These are phyloP conservation scores for Pseudopipra pipra DNA, from an alignment of 2,113 vertebrate species.

Conservation along the genomic window DNA sequence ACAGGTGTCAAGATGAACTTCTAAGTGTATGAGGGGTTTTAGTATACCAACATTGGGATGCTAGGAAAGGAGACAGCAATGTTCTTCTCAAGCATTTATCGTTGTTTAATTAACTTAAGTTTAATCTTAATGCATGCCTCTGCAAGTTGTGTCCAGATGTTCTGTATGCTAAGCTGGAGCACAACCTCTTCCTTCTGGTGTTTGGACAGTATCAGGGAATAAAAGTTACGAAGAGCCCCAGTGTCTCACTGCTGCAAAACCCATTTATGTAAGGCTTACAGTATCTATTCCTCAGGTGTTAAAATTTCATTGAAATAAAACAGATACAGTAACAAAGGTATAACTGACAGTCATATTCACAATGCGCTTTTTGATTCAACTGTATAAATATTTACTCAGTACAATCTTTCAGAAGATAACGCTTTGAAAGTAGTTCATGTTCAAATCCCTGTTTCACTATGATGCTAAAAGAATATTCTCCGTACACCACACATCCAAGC, in stretches of 20 bases:
- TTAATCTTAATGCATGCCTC: neutral
- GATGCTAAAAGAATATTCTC: neutral
- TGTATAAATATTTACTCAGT: constrained; percentile 41
- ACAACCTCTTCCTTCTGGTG: neutral
- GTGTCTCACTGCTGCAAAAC: neutral
- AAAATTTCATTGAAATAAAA: neutral
- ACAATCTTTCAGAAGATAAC: constrained; percentile 4
- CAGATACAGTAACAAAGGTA: neutral
- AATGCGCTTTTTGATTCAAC: neutral
- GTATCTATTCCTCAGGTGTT: neutral
- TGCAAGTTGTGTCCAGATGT: neutral
- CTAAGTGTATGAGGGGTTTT: neutral
- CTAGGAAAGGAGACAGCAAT: neutral
- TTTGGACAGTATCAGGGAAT: neutral
- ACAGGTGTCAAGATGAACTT: neutral
- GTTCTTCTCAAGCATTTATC: neutral
- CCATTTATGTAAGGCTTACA: neutral
- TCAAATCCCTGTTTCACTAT: neutral
- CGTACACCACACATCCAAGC: neutral
- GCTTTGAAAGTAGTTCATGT: neutral
- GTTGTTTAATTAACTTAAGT: neutral
- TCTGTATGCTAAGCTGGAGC: neutral
- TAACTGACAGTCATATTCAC: neutral
- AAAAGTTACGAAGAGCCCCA: neutral
- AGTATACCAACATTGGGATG: neutral